Evolutionary conservation across 2,797 vertebrate genomes (phyloP), one percentile per base, ranked within the genome.

Genomic region (Apodemus agrarius): DNA sequence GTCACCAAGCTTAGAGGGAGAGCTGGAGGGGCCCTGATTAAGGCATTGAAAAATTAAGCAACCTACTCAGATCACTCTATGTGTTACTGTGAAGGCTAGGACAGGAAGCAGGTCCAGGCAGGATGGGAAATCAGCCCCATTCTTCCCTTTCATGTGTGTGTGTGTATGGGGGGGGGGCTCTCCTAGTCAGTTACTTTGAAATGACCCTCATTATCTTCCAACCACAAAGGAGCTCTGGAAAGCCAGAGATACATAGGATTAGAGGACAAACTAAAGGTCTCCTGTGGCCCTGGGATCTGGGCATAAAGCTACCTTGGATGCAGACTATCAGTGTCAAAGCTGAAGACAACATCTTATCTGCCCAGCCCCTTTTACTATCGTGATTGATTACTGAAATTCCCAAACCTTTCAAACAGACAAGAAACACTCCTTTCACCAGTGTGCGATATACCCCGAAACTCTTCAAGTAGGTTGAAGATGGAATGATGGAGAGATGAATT

Each of bases 371-470:
- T 92, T 96, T 92, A 84, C 46, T 86, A 22, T 76, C 63, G 11
- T 78, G 80, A 91, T 61, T 83, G 94, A 91, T 84, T 80, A 93
- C 92, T 95, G 59, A 95, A 81, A 92, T 95, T 78, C 83, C 91
- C 95, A 81, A 78, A 72, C 4, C 75, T 94, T 91, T 91, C 90
- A 57, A 75, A 93, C 54, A 79, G 94, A 79, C 69, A n/a, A 90
- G 89, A 83, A 67, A 91, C 72, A 12, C 11, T 12, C 54, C 24
- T 49, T 46, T 59, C 24, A 65, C 54, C n/a, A 26, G 29, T 91
- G 87, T 95, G 67, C 78, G 90, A 82, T 94, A 89, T 76, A 52
- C 69, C 78, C 94, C 63, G 57, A 92, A 90, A 92, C 81, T 95
- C 69, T 93, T 93, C 43, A 54, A 21, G 52, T 91, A 76, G 46